Conservation (phyloP, 2,888 invertebrate species). For the Cephus pygmeus region DNA sequence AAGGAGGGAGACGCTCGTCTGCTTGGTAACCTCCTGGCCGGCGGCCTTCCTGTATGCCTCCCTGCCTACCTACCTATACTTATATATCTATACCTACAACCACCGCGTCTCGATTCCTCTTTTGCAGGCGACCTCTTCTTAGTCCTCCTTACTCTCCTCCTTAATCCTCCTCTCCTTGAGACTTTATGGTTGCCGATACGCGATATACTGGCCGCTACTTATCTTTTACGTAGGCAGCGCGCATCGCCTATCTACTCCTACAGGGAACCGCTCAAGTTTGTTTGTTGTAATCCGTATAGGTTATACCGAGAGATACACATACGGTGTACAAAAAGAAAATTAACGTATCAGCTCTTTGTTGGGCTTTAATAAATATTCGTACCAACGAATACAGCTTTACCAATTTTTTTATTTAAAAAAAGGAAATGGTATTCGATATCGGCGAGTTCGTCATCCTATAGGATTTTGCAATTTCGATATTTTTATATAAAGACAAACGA, state of each 20-base stretch:
- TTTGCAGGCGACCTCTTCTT: background rate
- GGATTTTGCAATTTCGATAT: background rate
- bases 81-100: background rate
- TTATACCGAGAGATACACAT: background rate
- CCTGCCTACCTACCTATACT: background rate
- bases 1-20: background rate
- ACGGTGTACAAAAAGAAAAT: background rate
- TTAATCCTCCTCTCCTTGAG: conserved; percentile 1
- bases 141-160: conserved; percentile 6
- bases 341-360: background rate
- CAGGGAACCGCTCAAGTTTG: conserved; percentile 2
- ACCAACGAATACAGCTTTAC: background rate
- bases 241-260: conserved; percentile 18
- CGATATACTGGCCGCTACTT: conserved; percentile 20
- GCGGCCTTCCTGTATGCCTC: background rate
- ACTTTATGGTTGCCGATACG: conserved; percentile 23
- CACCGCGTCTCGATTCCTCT: background rate
- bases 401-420: background rate
- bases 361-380: background rate
- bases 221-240: conserved; percentile 12
- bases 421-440: background rate
- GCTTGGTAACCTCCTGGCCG: background rate
- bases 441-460: background rate
- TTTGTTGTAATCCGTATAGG: background rate
- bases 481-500: background rate